phyloP scores from a whole-genome alignment of 2,797 vertebrate species.

The Microhierax caerulescens region DNA sequence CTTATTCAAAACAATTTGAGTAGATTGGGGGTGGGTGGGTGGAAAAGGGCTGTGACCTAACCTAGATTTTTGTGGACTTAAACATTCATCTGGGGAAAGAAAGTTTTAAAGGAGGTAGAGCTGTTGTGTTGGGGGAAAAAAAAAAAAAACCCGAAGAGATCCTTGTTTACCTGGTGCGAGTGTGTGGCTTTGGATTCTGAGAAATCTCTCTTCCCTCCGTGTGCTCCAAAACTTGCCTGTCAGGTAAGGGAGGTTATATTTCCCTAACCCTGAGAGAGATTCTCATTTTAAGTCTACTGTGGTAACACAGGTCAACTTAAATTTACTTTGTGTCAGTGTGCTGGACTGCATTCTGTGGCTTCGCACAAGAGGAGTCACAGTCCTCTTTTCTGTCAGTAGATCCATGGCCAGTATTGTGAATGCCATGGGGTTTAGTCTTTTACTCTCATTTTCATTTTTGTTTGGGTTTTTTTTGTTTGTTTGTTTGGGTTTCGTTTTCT shows the following conservation, averaged over 20 bases:
- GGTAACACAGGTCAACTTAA: background rate
- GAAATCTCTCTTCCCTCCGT: background rate
- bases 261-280: background rate
- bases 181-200: background rate
- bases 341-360: background rate
- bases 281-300: background rate
- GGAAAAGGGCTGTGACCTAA: background rate
- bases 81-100: background rate
- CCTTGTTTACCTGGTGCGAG: accelerated
- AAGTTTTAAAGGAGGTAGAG: background rate
- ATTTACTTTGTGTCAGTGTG: accelerated
- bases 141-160: background rate
- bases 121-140: background rate
- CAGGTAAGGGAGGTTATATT: background rate
- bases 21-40: background rate
- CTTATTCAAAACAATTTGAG: conserved; percentile 26
- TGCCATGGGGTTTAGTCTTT: background rate
- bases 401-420: background rate
- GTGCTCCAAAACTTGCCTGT: background rate
- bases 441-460: accelerated
- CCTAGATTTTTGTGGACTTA: background rate
- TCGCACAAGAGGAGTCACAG: too few species aligned
- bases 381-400: background rate
- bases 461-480: background rate
- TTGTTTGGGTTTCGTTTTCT: background rate